Evolutionary conservation across 2,888 invertebrate genomes (phyloP).

Genomic region (Hedya salicella): DNA sequence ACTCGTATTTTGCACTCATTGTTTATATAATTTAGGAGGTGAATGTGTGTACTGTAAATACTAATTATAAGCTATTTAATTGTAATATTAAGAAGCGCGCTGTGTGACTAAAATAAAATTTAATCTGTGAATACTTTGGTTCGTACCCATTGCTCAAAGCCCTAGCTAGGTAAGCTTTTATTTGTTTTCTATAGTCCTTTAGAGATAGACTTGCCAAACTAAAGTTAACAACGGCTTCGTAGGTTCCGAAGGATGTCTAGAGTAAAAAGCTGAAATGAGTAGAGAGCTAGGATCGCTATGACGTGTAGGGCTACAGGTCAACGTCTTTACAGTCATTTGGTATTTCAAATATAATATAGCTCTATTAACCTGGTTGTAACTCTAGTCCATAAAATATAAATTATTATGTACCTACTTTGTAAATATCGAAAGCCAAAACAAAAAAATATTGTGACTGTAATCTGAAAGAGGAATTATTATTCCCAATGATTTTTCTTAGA

Average conservation of each 20-base stretch:
- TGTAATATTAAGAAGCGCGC: conserved; percentile 67
- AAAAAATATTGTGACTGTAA: conserved; percentile 38
- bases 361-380: conserved; percentile 39
- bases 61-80: conserved; percentile 60
- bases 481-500: conserved; percentile 47
- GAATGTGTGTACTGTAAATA: conserved; percentile 72
- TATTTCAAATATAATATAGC: conserved; percentile 32
- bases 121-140: conserved; percentile 64
- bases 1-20: conserved; percentile 64
- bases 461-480: conserved; percentile 27
- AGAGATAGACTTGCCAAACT: conserved; percentile 45
- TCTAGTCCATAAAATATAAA: conserved; percentile 37
- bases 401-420: conserved; percentile 30
- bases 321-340: conserved; percentile 21
- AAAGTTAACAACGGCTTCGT: conserved; percentile 46
- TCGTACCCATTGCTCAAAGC: conserved; percentile 69
- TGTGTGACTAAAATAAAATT: conserved; percentile 65
- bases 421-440: conserved; percentile 50
- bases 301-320: conserved; percentile 42
- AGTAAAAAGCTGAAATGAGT: conserved; percentile 51
- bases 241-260: conserved; percentile 45
- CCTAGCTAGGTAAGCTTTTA: conserved; percentile 51
- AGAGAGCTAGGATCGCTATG: conserved; percentile 62
- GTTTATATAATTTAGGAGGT: conserved; percentile 61
- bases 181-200: conserved; percentile 44